These are phyloP conservation scores for Arbacia lixula DNA, from an alignment of 53 echinoderm and acorn worm genomes.

Conservation along the genomic window DNA sequence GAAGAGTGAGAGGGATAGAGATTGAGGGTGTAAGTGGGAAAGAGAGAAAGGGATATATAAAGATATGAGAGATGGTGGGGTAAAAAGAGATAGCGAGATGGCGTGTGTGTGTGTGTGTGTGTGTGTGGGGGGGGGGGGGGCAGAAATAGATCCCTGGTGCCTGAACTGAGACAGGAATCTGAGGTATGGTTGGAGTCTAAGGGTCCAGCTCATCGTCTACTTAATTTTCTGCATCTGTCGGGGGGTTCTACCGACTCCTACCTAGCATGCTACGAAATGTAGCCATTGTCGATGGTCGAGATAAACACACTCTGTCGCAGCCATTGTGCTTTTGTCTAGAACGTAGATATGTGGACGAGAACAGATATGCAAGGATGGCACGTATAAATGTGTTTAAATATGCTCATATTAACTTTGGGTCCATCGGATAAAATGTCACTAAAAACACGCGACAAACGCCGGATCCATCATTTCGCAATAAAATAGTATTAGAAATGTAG, in stretches of 20 bases:
- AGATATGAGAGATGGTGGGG: not conserved
- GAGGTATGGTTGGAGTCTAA: constrained; percentile 22
- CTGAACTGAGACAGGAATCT: constrained; percentile 18
- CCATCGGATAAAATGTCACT: too few relatives aligned
- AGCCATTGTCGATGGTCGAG: not conserved
- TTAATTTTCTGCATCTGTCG: constrained; percentile 26
- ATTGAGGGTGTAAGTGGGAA: not conserved
- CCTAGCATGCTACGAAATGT: too few relatives aligned
- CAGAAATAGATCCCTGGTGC: not conserved
- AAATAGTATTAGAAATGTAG: too few relatives aligned
- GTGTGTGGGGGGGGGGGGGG: not conserved
- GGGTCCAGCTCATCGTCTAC: constrained; percentile 24
- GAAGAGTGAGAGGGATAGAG: not conserved
- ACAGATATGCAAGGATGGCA: not conserved
- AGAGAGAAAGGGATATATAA: not conserved
- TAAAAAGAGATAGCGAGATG: not conserved
- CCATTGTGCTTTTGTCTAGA: not conserved
- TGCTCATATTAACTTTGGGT: too few relatives aligned
- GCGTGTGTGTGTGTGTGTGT: not conserved
- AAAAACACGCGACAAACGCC: too few relatives aligned
- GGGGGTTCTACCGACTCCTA: too few relatives aligned
- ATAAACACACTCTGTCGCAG: not conserved
- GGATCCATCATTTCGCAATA: too few relatives aligned
- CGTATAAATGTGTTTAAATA: too few relatives aligned
- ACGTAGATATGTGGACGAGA: not conserved